These are phyloP conservation scores for Menidia menidia DNA, from an alignment of 2,797 vertebrate genomes.

Conservation along the genomic window DNA sequence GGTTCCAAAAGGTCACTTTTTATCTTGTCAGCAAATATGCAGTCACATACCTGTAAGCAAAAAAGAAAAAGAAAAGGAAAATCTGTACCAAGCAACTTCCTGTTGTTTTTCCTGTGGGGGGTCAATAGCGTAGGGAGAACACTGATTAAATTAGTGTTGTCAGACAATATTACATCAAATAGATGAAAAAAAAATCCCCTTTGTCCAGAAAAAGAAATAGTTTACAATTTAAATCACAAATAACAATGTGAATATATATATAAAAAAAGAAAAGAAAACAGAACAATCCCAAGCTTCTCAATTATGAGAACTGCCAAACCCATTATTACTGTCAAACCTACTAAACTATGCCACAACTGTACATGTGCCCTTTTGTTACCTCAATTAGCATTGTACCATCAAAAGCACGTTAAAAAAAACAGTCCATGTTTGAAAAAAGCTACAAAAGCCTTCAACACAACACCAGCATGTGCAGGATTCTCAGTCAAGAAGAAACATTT, in stretches of 20 bases:
- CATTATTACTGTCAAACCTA: conserved; percentile 14
- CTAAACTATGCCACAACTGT: not conserved
- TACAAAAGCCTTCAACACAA: not conserved
- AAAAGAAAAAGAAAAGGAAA: not conserved
- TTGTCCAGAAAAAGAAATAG: conserved; percentile 8
- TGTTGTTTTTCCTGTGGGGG: conserved; percentile 6
- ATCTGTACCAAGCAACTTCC: conserved; percentile 5
- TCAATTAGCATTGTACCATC: conserved; percentile 46
- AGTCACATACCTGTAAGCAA: not conserved
- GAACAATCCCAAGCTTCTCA: not conserved
- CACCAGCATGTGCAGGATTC: not conserved
- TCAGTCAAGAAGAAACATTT: not conserved
- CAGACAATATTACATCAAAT: not conserved
- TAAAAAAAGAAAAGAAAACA: not conserved
- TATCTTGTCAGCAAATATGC: conserved; percentile 34
- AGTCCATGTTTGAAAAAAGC: not conserved
- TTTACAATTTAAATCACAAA: conserved; percentile 21
- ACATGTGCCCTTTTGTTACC: conserved; percentile 1
- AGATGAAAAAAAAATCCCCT: not conserved
- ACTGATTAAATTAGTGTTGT: conserved; percentile 9
- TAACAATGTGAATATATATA: not conserved
- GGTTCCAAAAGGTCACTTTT: conserved; percentile 59
- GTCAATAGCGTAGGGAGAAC: not conserved
- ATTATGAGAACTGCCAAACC: conserved; percentile 2
- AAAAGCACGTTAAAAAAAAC: conserved; percentile 6